These are phyloP conservation scores for Eupithecia dodoneata DNA, from an alignment of 2,888 invertebrate genomes.

Conservation along the genomic window DNA sequence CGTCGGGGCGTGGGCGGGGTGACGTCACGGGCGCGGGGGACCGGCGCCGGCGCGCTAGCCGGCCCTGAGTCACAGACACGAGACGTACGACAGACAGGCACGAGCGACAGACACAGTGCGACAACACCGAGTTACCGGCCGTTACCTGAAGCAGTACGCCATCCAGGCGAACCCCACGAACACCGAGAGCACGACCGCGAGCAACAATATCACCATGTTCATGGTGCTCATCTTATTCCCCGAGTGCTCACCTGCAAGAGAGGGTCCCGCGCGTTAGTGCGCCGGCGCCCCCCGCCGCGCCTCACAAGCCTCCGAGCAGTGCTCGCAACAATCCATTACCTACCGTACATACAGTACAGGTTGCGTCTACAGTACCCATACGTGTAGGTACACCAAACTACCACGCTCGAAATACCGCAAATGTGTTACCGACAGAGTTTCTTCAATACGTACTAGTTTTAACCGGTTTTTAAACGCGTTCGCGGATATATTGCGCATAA, in stretches of 20 bases:
- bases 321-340: slow-evolving; percentile 48
- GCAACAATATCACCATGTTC: slow-evolving; percentile 96
- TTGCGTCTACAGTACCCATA: neutral
- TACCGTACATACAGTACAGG: neutral
- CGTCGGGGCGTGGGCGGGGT: slow-evolving; percentile 47
- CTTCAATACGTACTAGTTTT: neutral
- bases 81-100: slow-evolving; percentile 71
- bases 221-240: slow-evolving; percentile 94
- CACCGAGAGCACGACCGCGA: slow-evolving; percentile 95
- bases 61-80: slow-evolving; percentile 47
- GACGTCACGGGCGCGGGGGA: slow-evolving; percentile 58
- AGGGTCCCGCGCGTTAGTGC: slow-evolving; percentile 82
- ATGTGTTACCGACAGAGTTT: slow-evolving; percentile 30
- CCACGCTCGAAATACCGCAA: slow-evolving; percentile 2
- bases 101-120: slow-evolving; percentile 76
- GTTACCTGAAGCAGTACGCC: slow-evolving; percentile 97
- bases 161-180: slow-evolving; percentile 97
- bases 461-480: neutral
- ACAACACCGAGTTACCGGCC: slow-evolving; percentile 81
- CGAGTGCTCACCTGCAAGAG: slow-evolving; percentile 89
- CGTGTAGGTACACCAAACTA: neutral
- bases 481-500: slow-evolving; percentile 21
- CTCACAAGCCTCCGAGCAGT: slow-evolving; percentile 65
- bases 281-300: slow-evolving; percentile 77
- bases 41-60: slow-evolving; percentile 54